These are phyloP conservation scores for Cavia aperea DNA, from an alignment of 2,113 vertebrate genomes.

Conservation along the genomic window DNA sequence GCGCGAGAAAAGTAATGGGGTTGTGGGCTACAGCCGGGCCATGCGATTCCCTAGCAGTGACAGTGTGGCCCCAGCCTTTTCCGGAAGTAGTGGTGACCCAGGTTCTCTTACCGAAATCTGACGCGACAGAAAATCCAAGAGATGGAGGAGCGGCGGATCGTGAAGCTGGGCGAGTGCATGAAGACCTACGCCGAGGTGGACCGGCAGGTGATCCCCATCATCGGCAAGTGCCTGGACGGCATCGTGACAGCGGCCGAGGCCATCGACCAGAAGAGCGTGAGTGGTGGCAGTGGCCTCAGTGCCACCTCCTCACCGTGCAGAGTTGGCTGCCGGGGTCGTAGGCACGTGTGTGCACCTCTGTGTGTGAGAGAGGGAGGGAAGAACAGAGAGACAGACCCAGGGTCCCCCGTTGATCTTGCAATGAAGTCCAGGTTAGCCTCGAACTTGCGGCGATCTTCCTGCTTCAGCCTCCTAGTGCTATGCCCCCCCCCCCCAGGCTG, in stretches of 20 bases:
- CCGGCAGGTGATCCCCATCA: constrained; percentile 93
- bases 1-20: too few species aligned
- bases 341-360: not conserved
- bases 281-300: constrained; percentile 37
- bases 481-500: too few species aligned
- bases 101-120: constrained; percentile 2
- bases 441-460: not conserved
- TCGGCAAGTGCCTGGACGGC: constrained; percentile 94
- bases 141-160: constrained; percentile 93
- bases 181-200: constrained; percentile 91
- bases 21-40: not conserved
- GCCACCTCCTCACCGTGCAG: not conserved
- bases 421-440: too few species aligned
- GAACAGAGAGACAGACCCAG: too few species aligned
- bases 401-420: not conserved
- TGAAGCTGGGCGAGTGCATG: constrained; percentile 89
- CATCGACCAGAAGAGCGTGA: constrained; percentile 88
- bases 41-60: rapidly evolving
- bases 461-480: not conserved
- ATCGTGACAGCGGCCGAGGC: constrained; percentile 91
- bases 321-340: not conserved
- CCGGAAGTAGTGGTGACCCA: not conserved
- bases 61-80: rapidly evolving
- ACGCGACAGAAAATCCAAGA: constrained; percentile 91
- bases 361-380: not conserved